phyloP scores from a whole-genome alignment of 2,113 vertebrate genomes.

The Atlantisia rogersi region DNA sequence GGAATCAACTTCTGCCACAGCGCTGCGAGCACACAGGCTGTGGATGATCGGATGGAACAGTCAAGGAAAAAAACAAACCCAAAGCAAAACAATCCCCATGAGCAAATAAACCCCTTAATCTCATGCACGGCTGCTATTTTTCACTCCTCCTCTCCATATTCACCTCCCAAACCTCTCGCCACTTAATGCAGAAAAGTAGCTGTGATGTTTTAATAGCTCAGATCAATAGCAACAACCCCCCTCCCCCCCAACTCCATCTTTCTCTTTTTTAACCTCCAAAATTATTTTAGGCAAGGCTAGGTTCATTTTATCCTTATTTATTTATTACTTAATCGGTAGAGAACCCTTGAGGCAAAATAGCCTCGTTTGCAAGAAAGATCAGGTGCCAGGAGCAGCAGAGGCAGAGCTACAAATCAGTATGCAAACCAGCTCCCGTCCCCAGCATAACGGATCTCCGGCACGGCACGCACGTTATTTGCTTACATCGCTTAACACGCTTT shows the following conservation, averaged over 20 bases:
- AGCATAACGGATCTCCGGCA: not conserved
- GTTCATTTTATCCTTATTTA: constrained; percentile 50
- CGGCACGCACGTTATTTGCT: constrained; percentile 25
- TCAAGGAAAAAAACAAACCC: not conserved
- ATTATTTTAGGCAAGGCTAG: constrained; percentile 53
- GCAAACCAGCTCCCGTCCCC: not conserved
- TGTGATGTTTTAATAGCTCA: not conserved
- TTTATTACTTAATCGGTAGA: constrained; percentile 60
- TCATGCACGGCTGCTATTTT: not conserved
- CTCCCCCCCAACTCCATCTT: not conserved
- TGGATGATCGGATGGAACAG: not conserved
- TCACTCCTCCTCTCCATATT: not conserved
- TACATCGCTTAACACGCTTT: constrained; percentile 10
- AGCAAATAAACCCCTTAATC: not conserved
- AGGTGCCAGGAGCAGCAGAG: constrained; percentile 25
- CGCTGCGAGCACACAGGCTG: not conserved
- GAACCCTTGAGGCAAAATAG: constrained; percentile 49
- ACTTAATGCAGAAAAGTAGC: not conserved
- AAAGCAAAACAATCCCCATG: not conserved
- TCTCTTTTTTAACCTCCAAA: constrained; percentile 46
- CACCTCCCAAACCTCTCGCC: not conserved
- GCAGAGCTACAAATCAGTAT: constrained; percentile 53
- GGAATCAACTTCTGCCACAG: not conserved
- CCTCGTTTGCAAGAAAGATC: constrained; percentile 59
- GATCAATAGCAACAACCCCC: constrained; percentile 16